Evolutionary conservation across 2,113 vertebrate genomes (phyloP).

Genomic region (Callipepla californica): DNA sequence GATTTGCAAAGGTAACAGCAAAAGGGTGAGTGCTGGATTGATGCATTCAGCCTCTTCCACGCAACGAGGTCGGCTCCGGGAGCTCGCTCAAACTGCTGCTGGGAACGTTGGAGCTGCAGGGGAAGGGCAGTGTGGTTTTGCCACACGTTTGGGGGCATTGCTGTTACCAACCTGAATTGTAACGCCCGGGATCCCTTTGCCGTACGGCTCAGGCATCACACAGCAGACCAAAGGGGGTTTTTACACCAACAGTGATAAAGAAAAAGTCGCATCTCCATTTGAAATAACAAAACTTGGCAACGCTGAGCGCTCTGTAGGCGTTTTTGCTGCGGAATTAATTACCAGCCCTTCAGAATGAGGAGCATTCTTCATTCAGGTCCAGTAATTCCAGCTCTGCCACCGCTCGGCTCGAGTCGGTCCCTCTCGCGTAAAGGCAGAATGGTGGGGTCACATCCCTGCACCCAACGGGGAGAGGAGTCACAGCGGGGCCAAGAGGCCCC

Average conservation of each 20-base stretch:
- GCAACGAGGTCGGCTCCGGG: not conserved
- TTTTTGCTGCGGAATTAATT: not conserved
- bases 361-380: slow-evolving; percentile 55
- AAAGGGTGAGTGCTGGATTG: not conserved
- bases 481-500: not conserved
- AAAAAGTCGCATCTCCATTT: not conserved
- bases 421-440: not conserved
- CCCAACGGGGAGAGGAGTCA: not conserved
- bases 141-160: not conserved
- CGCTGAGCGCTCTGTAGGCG: not conserved
- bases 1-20: not conserved
- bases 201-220: not conserved
- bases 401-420: not conserved
- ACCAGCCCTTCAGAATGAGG: slow-evolving; percentile 57
- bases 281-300: slow-evolving; percentile 59
- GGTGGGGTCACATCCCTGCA: not conserved
- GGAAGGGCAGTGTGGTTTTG: not conserved
- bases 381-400: not conserved
- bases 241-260: too few relatives aligned
- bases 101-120: not conserved
- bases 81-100: not conserved
- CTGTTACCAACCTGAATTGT: not conserved
- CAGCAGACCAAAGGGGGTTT: not conserved
- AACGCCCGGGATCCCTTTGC: not conserved
- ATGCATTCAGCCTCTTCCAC: not conserved